A percentile compares a stretch with the other conserved stretches of the same genome.
phyloP scores from a whole-genome alignment of 2,888 invertebrate species.

The Heliconius charithonia region DNA sequence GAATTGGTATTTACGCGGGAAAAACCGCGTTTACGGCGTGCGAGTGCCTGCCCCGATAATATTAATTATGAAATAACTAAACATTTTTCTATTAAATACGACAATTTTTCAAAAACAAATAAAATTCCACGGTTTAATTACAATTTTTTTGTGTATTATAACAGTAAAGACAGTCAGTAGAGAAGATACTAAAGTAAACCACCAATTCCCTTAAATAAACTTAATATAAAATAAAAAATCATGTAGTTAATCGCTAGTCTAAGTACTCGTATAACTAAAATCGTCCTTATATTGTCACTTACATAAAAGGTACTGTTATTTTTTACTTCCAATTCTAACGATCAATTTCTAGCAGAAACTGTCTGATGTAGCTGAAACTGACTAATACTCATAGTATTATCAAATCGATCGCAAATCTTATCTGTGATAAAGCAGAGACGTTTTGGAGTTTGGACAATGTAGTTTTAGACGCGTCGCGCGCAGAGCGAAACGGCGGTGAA shows the following conservation, averaged over 20 bases:
- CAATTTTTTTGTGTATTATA: too few relatives aligned
- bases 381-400: conserved; percentile 15
- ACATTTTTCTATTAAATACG: too few relatives aligned
- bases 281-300: background rate
- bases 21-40: too few relatives aligned
- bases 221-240: too few relatives aligned
- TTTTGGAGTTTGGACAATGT: conserved; percentile 36
- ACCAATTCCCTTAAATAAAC: background rate
- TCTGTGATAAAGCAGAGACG: conserved; percentile 41
- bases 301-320: background rate
- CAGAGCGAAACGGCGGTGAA: conserved; percentile 2
- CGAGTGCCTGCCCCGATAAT: too few relatives aligned
- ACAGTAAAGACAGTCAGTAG: too few relatives aligned
- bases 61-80: too few relatives aligned
- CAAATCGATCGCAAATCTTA: conserved; percentile 47
- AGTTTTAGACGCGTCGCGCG: conserved; percentile 19
- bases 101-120: too few relatives aligned
- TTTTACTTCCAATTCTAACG: background rate
- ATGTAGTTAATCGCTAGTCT: background rate
- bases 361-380: background rate
- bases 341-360: background rate
- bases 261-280: background rate
- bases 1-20: too few relatives aligned
- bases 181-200: background rate
- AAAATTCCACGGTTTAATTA: too few relatives aligned